A percentile compares a stretch with the other conserved stretches of the same genome.
phyloP scores from a whole-genome alignment of 2,113 vertebrate genomes.

The Periophthalmus modestus region DNA sequence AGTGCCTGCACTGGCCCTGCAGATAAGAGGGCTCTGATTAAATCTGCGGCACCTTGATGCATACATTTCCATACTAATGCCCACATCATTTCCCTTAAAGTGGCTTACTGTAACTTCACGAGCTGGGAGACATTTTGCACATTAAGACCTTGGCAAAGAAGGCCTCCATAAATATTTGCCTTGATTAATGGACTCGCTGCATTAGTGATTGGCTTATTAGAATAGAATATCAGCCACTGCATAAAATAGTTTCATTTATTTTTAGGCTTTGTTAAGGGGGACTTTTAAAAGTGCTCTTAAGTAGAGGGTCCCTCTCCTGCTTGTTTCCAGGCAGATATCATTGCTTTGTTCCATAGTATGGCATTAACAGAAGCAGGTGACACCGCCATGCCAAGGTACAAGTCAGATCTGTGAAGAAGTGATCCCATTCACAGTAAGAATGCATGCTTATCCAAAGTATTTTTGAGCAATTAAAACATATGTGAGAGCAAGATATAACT shows the following conservation, averaged over 20 bases:
- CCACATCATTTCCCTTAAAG: constrained; percentile 14
- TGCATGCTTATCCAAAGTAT: no score
- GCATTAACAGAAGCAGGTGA: no score
- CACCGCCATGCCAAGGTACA: no score
- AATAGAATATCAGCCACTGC: constrained; percentile 3
- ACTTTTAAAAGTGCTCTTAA: neutral
- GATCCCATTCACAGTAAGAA: no score
- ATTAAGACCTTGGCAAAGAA: constrained; percentile 14
- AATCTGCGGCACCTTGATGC: constrained; percentile 37
- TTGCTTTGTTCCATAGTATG: no score
- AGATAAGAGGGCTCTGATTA: constrained; percentile 44
- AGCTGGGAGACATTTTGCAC: constrained; percentile 1
- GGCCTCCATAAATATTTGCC: constrained; percentile 26
- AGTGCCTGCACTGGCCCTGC: constrained; percentile 5
- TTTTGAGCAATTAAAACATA: no score
- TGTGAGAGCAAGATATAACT: no score
- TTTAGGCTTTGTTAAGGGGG: constrained; percentile 21
- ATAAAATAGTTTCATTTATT: constrained; percentile 48
- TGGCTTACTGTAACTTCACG: constrained; percentile 6
- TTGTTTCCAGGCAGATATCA: no score
- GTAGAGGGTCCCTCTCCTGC: no score
- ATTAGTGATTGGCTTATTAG: constrained; percentile 36
- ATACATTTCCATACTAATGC: constrained; percentile 46
- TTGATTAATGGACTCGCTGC: constrained; percentile 56
- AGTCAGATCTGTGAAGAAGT: no score